phyloP scores from a whole-genome alignment of 1,140 invertebrate species.

The Carcinoscorpius rotundicauda region DNA sequence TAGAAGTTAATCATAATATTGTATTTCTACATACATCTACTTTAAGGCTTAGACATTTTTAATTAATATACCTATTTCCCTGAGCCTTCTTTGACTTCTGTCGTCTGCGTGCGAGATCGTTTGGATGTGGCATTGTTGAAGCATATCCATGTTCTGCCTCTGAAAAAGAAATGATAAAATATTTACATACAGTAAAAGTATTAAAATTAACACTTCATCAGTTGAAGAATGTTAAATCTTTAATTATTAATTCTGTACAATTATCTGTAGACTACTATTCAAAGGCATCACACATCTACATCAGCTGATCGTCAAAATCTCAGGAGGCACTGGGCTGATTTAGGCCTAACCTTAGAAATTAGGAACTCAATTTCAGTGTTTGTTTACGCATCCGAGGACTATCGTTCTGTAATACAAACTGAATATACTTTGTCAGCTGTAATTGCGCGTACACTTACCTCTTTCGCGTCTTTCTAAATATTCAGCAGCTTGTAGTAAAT shows the following conservation, averaged over 20 bases:
- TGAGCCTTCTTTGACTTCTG: constrained; percentile 73
- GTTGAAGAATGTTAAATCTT: neutral
- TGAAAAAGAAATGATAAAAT: constrained; percentile 34
- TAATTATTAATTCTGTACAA: too few species aligned
- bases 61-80: constrained; percentile 59
- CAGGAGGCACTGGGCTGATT: constrained; percentile 22
- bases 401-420: neutral
- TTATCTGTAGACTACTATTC: too few species aligned
- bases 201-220: constrained; percentile 6
- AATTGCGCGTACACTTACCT: constrained; percentile 30
- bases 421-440: neutral
- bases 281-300: constrained; percentile 30
- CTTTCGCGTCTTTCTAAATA: constrained; percentile 48
- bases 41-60: too few species aligned
- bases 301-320: constrained; percentile 44
- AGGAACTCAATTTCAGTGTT: neutral
- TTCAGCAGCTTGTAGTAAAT: constrained; percentile 71
- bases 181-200: constrained; percentile 30
- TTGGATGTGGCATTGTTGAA: constrained; percentile 55
- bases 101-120: constrained; percentile 43
- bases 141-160: constrained; percentile 85
- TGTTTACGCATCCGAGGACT: neutral
- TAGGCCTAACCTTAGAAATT: constrained; percentile 2
- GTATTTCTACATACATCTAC: too few species aligned
- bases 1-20: too few species aligned